Percentiles rank a stretch among this genome's conserved stretches.
Conservation (phyloP, 2,888 invertebrate species). For the Spodoptera littoralis region DNA sequence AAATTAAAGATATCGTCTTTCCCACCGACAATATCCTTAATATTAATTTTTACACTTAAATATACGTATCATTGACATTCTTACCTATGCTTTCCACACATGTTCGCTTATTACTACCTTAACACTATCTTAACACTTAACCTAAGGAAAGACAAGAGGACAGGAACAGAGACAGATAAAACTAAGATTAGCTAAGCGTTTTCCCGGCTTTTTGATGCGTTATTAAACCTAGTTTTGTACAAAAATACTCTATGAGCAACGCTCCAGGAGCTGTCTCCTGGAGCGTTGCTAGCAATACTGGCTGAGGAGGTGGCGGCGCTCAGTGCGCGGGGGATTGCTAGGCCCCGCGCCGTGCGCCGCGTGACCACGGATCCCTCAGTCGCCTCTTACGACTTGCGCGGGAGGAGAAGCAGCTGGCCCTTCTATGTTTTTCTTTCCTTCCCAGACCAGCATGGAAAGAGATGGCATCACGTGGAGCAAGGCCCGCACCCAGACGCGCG, state of each 20-base stretch:
- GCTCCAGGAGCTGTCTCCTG: slow-evolving; percentile 24
- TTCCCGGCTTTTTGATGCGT: slow-evolving; percentile 34
- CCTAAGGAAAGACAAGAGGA: slow-evolving; percentile 50
- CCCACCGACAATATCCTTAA: too few species aligned
- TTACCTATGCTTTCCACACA: slow-evolving; percentile 39
- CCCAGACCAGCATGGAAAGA: slow-evolving; percentile 57
- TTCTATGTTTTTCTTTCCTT: slow-evolving; percentile 56
- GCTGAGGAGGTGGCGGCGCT: slow-evolving; percentile 17
- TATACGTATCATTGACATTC: slow-evolving; percentile 33
- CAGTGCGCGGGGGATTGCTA: slow-evolving; percentile 26
- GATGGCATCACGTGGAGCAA: slow-evolving; percentile 24
- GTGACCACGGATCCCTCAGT: slow-evolving; percentile 49
- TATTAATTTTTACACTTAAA: slow-evolving; percentile 14
- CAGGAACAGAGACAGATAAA: slow-evolving; percentile 37
- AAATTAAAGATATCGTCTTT: too few species aligned
- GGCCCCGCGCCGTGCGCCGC: slow-evolving; percentile 21
- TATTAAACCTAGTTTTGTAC: slow-evolving; percentile 23
- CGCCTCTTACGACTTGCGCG: slow-evolving; percentile 58
- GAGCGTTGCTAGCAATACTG: slow-evolving; percentile 44
- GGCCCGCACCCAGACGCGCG: slow-evolving; percentile 8
- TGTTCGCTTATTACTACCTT: slow-evolving; percentile 36
- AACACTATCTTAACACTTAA: slow-evolving; percentile 12
- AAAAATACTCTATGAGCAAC: slow-evolving; percentile 49
- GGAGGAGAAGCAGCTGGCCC: slow-evolving; percentile 54
- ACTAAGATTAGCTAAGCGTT: slow-evolving; percentile 37